A percentile compares a stretch with the other conserved stretches of the same genome.
These are phyloP conservation scores for Chloroceryle aenea DNA, from an alignment of 2,113 vertebrate genomes.

Conservation along the genomic window DNA sequence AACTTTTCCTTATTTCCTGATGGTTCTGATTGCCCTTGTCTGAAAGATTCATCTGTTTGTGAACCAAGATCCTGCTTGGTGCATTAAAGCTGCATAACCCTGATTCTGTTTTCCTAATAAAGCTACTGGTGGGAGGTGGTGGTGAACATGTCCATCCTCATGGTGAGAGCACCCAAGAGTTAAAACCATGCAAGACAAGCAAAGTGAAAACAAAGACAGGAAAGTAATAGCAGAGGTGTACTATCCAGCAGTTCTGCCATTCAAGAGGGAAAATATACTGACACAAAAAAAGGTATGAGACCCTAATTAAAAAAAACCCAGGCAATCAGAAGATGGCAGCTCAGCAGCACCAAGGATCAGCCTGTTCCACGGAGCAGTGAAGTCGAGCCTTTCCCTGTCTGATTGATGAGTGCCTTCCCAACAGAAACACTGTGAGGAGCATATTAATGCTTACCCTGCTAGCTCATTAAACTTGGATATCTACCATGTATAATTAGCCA, in stretches of 20 bases:
- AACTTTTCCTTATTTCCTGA: not conserved
- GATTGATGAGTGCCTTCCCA: conserved; percentile 1
- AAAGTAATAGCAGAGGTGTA: not conserved
- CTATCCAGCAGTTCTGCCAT: not conserved
- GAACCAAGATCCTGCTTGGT: not conserved
- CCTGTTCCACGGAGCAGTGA: not conserved
- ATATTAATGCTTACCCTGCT: not conserved
- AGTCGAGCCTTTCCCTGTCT: not conserved
- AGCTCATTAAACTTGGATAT: not conserved
- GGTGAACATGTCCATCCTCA: not conserved
- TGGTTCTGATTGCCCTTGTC: not conserved
- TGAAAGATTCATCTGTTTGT: not conserved
- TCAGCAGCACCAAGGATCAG: not conserved
- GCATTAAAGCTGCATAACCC: not conserved
- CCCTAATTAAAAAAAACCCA: not conserved
- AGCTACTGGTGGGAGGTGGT: not conserved
- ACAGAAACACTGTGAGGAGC: not conserved
- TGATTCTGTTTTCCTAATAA: not conserved
- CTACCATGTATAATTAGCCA: not conserved
- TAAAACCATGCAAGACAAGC: not conserved
- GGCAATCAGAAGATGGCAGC: not conserved
- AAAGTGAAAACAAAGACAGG: not conserved
- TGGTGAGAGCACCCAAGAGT: not conserved
- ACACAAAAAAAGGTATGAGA: not conserved
- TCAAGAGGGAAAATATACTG: not conserved